Conservation (phyloP, 2,113 vertebrate genomes). For the Propithecus coquereli region DNA sequence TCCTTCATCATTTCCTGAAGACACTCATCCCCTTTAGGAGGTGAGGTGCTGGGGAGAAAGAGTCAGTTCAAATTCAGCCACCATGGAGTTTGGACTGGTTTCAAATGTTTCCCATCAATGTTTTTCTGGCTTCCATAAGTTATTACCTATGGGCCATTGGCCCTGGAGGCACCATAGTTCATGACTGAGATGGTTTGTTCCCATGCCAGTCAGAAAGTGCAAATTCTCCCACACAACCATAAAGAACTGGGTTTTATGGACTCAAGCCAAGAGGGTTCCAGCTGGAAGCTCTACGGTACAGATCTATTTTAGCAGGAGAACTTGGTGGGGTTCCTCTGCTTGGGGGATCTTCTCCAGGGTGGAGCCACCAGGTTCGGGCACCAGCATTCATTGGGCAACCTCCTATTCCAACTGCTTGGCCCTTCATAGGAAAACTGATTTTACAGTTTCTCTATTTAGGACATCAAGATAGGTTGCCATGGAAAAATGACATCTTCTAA, state of each 20-base stretch:
- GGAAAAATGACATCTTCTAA: conserved; percentile 85
- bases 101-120: conserved; percentile 40
- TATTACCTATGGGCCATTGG: conserved; percentile 43
- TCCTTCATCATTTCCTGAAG: conserved; percentile 51
- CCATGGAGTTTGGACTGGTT: conserved; percentile 49
- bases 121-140: conserved; percentile 24
- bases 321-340: not conserved
- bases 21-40: not conserved
- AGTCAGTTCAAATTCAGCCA: not conserved
- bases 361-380: not conserved
- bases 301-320: not conserved
- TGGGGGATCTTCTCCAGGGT: not conserved
- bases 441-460: conserved; percentile 81
- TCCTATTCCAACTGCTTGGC: conserved; percentile 59
- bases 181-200: conserved; percentile 4
- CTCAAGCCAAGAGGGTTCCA: not conserved
- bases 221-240: not conserved
- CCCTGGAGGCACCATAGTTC: conserved; percentile 27
- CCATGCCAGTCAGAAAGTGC: conserved; percentile 22
- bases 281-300: not conserved
- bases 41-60: not conserved
- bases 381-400: conserved; percentile 35
- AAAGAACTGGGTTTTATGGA: conserved; percentile 13
- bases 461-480: conserved; percentile 82
- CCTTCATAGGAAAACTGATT: conserved; percentile 72